These are phyloP conservation scores for Erpobdella octoculata DNA, from an alignment of 2,888 invertebrate genomes.

Conservation along the genomic window DNA sequence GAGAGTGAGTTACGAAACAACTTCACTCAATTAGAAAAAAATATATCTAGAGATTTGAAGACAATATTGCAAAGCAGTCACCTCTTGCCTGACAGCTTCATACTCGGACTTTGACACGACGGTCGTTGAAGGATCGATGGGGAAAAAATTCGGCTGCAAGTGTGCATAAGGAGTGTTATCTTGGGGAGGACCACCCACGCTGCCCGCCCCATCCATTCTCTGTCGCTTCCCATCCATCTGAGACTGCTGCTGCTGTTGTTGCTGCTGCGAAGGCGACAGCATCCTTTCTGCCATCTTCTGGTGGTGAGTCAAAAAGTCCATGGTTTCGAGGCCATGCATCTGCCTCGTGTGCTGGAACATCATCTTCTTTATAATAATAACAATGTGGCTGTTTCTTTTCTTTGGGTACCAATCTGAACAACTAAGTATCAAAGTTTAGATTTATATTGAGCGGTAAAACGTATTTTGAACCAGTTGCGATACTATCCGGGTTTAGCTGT, in stretches of 20 bases:
- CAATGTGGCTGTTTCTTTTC: too few species aligned
- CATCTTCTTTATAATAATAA: too few species aligned
- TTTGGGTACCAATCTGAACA: too few species aligned
- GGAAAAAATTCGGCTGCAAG: slow-evolving; percentile 29
- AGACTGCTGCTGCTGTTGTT: slow-evolving; percentile 17
- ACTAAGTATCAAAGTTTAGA: too few species aligned
- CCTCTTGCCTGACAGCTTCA: slow-evolving; percentile 31
- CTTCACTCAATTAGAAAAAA: too few species aligned
- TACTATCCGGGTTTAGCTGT: too few species aligned
- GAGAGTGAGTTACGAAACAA: too few species aligned
- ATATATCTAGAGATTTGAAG: not conserved
- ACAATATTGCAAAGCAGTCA: slow-evolving; percentile 2
- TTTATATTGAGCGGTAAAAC: too few species aligned
- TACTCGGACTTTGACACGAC: slow-evolving; percentile 33
- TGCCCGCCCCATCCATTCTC: slow-evolving; percentile 26
- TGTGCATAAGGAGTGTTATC: slow-evolving; percentile 24
- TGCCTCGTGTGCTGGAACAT: slow-evolving; percentile 33
- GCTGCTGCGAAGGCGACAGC: slow-evolving; percentile 29
- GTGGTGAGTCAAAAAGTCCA: slow-evolving; percentile 32
- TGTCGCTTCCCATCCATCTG: slow-evolving; percentile 25
- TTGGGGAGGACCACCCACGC: slow-evolving; percentile 22
- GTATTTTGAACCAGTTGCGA: too few species aligned
- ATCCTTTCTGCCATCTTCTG: slow-evolving; percentile 31
- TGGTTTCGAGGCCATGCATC: slow-evolving; percentile 32
- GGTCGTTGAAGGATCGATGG: slow-evolving; percentile 28